phyloP scores from a whole-genome alignment of 2,888 invertebrate genomes.

The Leucania comma region DNA sequence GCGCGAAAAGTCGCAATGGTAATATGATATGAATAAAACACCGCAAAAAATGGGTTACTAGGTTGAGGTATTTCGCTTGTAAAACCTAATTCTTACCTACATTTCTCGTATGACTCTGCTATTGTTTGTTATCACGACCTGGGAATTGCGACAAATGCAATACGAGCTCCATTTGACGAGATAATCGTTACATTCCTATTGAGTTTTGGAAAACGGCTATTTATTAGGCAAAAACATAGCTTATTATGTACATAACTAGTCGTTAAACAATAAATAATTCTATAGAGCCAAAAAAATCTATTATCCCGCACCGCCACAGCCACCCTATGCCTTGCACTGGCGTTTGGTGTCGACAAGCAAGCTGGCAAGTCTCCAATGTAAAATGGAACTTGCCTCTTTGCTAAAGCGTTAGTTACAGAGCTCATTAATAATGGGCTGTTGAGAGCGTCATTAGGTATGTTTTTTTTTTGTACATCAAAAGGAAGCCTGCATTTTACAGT shows the following conservation, averaged over 20 bases:
- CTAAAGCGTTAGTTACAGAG: conserved; percentile 74
- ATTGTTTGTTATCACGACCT: not conserved
- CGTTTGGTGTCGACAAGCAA: conserved; percentile 74
- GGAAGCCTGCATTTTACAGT: conserved; percentile 4
- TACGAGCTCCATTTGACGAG: not conserved
- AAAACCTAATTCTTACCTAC: conserved; percentile 14
- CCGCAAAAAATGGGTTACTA: conserved; percentile 42
- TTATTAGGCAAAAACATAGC: not conserved
- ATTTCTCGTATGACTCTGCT: conserved; percentile 4
- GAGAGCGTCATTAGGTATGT: conserved; percentile 65
- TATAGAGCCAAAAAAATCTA: conserved; percentile 20
- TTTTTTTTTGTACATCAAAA: conserved; percentile 46
- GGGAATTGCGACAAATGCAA: not conserved
- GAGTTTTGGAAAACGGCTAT: not conserved
- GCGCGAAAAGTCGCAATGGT: conserved; percentile 40
- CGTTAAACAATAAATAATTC: conserved; percentile 1
- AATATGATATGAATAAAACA: conserved; percentile 36
- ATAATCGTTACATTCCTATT: not conserved
- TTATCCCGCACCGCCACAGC: conserved; percentile 32
- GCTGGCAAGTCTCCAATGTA: conserved; percentile 84
- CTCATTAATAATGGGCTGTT: conserved; percentile 83
- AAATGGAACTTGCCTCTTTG: conserved; percentile 80
- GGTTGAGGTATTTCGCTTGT: conserved; percentile 35
- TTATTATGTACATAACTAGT: not conserved
- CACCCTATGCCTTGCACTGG: conserved; percentile 67